Evolutionary conservation across 1,140 invertebrate genomes (phyloP), one percentile per base, ranked within the genome.

Genomic region (Drosophila auraria): DNA sequence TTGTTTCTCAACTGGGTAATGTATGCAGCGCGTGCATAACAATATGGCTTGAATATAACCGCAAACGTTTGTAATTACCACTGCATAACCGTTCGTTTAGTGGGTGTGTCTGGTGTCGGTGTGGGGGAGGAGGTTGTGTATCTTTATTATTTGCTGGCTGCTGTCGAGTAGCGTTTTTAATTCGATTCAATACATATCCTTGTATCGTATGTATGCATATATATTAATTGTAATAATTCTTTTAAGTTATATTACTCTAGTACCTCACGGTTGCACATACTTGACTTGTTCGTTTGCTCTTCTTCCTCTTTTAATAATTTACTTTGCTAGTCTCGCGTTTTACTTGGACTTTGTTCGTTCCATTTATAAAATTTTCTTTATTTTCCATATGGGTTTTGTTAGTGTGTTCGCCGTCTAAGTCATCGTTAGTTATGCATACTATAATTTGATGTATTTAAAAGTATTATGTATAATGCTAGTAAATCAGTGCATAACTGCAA

Each of bases 11-110:
- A 89, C 84, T 89, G 84, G 82, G 56, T 89, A 72, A 74, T 84
- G 81, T 69, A 90, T 89, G 86, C 84, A 84, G 77, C 73, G 79
- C 60, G 69, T 78, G 86, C 84, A 90, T 87, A 87, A 87, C 84
- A 87, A 87, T 87, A 90, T 89, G 84, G 84, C 84, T 79, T 90
- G 82, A 89, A 89, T 75, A 79, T 84, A 90, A 90, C 82, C 86
- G 86, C 80, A 72, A 83, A 73, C 61, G 68, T 80, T 80, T 38
- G 40, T 47, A 62, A 49, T 64, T 54, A 56, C 63, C 72, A 56
- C 82, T 62, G 66, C 49, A 70, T 83, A 80, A 74, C 72, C 78
- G 54, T 59, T 81, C 59, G 61, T 74, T 78, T 49, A 79, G 58
- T 68, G 50, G 47, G 71, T 70, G 47, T 70, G 33, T 60, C 65